Evolutionary conservation across 2,113 vertebrate species (phyloP).

Genomic region (Antechinus flavipes): DNA sequence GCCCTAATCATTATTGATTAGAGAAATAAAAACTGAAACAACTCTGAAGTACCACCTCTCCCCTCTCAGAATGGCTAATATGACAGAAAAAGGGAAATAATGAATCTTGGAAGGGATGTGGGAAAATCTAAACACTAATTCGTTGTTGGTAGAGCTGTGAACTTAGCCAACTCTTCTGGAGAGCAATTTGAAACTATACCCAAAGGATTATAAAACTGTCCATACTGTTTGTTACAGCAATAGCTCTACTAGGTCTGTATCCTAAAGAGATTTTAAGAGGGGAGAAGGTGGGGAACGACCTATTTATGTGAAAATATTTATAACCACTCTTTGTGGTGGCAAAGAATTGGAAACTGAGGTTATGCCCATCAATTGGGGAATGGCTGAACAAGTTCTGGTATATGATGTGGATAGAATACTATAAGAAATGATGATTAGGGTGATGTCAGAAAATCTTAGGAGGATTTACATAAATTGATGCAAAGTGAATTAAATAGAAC

Average conservation of each 20-base stretch:
- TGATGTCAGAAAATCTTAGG: background rate
- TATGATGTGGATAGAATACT: background rate
- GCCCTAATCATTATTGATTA: background rate
- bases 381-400: background rate
- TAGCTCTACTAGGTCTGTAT: background rate
- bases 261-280: background rate
- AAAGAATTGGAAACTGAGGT: background rate
- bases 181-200: background rate
- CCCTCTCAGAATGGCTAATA: background rate
- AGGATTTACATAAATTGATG: background rate
- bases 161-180: background rate
- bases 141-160: background rate
- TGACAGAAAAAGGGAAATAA: background rate
- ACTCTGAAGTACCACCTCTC: background rate
- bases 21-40: background rate
- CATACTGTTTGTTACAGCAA: background rate
- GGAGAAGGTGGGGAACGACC: too few species aligned
- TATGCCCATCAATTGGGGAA: background rate
- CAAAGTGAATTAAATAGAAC: background rate
- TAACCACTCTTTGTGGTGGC: background rate
- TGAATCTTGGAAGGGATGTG: background rate
- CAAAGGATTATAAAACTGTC: background rate
- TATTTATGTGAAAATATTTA: background rate
- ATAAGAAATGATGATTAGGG: background rate
- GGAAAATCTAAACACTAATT: background rate